Conservation (phyloP, 23 tunicate species). For the Styela plicata region DNA sequence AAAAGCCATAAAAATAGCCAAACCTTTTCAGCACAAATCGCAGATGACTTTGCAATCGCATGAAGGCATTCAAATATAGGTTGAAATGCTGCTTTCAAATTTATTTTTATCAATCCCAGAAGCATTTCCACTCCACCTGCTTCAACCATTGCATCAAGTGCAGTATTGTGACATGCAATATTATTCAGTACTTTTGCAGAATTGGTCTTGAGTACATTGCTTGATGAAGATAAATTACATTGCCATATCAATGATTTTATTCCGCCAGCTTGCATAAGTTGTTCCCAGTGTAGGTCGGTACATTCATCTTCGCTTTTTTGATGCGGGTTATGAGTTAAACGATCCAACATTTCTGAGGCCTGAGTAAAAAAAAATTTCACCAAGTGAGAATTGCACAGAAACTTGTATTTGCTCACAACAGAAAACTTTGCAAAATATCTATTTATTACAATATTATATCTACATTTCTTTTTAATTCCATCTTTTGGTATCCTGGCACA, state of each 20-base stretch:
- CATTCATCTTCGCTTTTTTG: constrained; percentile 33
- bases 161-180: constrained; percentile 34
- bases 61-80: constrained; percentile 38
- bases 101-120: constrained; percentile 27
- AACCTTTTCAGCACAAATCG: constrained; percentile 28
- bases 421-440: too few relatives aligned
- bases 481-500: too few relatives aligned
- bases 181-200: constrained; percentile 40
- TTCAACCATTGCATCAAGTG: constrained; percentile 40
- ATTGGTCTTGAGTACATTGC: constrained; percentile 38
- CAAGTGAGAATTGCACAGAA: too few relatives aligned
- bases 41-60: constrained; percentile 33
- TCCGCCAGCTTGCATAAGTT: constrained; percentile 65
- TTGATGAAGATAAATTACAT: constrained; percentile 54
- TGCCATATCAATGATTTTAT: constrained; percentile 44
- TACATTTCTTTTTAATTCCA: too few relatives aligned
- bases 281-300: constrained; percentile 72
- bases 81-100: constrained; percentile 32
- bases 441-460: too few relatives aligned
- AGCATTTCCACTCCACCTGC: constrained; percentile 63
- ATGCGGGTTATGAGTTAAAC: constrained; percentile 37
- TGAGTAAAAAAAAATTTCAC: constrained; percentile 12
- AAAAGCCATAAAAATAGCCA: too few relatives aligned
- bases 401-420: too few relatives aligned
- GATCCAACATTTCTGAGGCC: constrained; percentile 52